Evolutionary conservation across 2,888 invertebrate genomes (phyloP).

Genomic region (Neoascia interrupta): DNA sequence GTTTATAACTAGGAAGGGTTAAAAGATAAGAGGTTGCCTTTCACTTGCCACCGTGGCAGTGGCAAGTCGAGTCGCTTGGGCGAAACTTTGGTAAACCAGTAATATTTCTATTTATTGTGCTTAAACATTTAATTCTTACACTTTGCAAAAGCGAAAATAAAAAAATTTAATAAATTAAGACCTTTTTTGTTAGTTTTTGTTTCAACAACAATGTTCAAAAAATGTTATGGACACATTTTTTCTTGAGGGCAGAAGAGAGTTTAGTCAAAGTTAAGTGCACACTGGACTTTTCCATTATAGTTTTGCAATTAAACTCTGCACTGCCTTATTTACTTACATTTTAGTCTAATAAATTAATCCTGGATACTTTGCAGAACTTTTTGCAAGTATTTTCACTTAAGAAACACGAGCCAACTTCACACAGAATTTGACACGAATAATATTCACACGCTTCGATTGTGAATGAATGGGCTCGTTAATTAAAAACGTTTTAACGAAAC

Average conservation of each 20-base stretch:
- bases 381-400: not conserved
- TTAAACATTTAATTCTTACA: too few species aligned
- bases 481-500: conserved; percentile 44
- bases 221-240: not conserved
- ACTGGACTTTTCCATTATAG: not conserved
- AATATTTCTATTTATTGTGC: too few species aligned
- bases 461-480: not conserved
- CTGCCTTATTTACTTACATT: conserved; percentile 39
- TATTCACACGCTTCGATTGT: not conserved
- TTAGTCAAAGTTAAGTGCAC: not conserved
- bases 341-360: conserved; percentile 11
- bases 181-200: too few species aligned
- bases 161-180: too few species aligned
- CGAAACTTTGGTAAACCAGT: too few species aligned
- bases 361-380: not conserved
- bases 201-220: too few species aligned
- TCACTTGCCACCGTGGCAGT: conserved; percentile 61
- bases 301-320: too few species aligned
- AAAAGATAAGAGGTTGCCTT: conserved; percentile 5
- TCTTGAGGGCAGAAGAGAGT: not conserved
- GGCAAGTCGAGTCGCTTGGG: too few species aligned
- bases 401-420: not conserved
- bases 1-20: not conserved
- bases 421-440: conserved; percentile 50
- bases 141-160: too few species aligned